A percentile compares a stretch with the other conserved stretches of the same genome.
Conservation (phyloP, 2,797 vertebrate species). For the Semotilus atromaculatus region DNA sequence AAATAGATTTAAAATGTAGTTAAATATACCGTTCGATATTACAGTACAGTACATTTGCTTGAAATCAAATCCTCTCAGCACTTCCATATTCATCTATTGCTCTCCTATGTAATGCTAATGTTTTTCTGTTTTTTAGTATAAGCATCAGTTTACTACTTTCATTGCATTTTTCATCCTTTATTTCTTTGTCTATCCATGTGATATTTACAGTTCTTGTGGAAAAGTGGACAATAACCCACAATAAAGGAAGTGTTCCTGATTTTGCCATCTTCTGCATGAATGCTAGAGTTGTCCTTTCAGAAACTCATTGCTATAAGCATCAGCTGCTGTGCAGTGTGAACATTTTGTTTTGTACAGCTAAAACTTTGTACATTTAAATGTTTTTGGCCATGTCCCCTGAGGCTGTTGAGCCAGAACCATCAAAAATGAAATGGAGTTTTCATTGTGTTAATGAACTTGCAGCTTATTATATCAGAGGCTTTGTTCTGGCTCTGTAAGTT, state of each 20-base stretch:
- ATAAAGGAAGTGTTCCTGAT: background rate
- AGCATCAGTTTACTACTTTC: background rate
- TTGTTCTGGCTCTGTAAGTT: conserved; percentile 16
- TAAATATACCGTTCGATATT: background rate
- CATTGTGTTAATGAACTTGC: conserved; percentile 19
- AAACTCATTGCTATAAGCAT: background rate
- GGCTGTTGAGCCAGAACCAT: conserved; percentile 21
- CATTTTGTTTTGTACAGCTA: conserved; percentile 7
- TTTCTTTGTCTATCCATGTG: background rate
- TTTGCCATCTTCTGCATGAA: conserved; percentile 5
- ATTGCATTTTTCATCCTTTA: too few relatives aligned
- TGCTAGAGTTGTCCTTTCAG: conserved; percentile 11
- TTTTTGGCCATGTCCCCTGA: conserved; percentile 7
- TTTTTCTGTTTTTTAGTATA: background rate
- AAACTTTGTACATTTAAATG: background rate
- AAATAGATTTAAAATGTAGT: background rate
- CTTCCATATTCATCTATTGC: background rate
- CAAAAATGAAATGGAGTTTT: background rate
- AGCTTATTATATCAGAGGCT: background rate
- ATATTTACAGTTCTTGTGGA: background rate
- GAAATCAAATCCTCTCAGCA: background rate
- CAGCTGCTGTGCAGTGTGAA: background rate
- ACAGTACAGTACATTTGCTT: background rate
- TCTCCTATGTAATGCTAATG: background rate
- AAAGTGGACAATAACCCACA: background rate